Evolutionary conservation across 2,888 invertebrate genomes (phyloP), one percentile per base, ranked within the genome.

Genomic region (Hofmannophila pseudospretella): DNA sequence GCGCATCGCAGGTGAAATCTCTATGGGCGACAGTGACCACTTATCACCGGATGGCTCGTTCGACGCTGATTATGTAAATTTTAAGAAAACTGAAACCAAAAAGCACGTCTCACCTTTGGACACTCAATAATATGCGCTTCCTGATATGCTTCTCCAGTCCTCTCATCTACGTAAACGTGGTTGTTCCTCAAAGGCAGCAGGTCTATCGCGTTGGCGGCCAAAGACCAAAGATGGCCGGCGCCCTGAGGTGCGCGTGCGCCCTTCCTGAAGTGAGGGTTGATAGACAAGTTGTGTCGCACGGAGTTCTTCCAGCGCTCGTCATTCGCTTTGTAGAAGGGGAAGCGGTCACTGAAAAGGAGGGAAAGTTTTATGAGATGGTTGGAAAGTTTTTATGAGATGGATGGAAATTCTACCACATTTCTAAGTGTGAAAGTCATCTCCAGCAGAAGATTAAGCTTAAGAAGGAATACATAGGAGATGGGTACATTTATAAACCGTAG

Each of bases 251-350:
- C 95, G 54, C 96, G 93, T 8, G 92, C 92, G 0, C 96, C 96
- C 74, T 96, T 96, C 20, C 88, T 90, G 70, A 96, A 96, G 76
- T 96, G 96, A 0, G 96, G 96, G 79, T 96, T 96, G 64, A 96
- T 96, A 22, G 96, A 96, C 9, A 96, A 84, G 72, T 96, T 96
- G 75, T 96, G 96, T 48, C 96, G 88, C 1, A 96, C 96, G 0
- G 96, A 96, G 67, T 96, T 96, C 79, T 96, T 96, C 96, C 96
- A 96, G 57, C 96, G 91, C 67, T 96, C 96, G 56, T 96, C 96
- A 62, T 95, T 94, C 26, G 94, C 93, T 68, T 95, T 95, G 86
- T 95, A 96, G 71, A 91, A 96, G 0, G 96, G 95, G 75, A 94
- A 96, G 42, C 93, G 94, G 62, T 95, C 94, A 2, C 96, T 96